Evolutionary conservation across 2,888 invertebrate species (phyloP).

Genomic region (Sepioteuthis lessoniana): DNA sequence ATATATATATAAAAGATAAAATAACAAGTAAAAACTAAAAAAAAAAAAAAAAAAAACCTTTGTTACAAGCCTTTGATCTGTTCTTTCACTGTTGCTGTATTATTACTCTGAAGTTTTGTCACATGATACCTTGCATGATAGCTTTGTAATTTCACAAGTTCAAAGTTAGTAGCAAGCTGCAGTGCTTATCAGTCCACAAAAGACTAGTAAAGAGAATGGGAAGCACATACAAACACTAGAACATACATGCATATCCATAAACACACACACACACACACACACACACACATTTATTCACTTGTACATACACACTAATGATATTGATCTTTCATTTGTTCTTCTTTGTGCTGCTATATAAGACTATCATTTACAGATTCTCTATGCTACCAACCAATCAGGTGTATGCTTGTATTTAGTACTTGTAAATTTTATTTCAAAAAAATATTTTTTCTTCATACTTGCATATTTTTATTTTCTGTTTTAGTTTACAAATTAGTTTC

Average conservation of each 20-base stretch:
- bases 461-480: background rate
- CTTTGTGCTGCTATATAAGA: background rate
- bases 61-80: constrained; percentile 12
- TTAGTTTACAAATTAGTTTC: background rate
- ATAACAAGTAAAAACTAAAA: too few relatives aligned
- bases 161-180: constrained; percentile 18
- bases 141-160: background rate
- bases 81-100: background rate
- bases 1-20: too few relatives aligned
- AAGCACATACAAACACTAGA: background rate
- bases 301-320: background rate
- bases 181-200: background rate
- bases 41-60: background rate
- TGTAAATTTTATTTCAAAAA: background rate
- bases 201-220: background rate
- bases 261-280: background rate
- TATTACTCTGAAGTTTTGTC: background rate
- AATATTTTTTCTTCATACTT: background rate
- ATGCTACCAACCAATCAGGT: background rate
- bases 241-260: background rate
- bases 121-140: background rate
- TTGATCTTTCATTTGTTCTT: constrained; percentile 33
- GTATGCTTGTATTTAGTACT: background rate
- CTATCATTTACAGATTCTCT: background rate
- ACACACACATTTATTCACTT: background rate